These are phyloP conservation scores for Scelioninae gen. 1 DNA, from an alignment of 2,888 invertebrate genomes.

Conservation along the genomic window DNA sequence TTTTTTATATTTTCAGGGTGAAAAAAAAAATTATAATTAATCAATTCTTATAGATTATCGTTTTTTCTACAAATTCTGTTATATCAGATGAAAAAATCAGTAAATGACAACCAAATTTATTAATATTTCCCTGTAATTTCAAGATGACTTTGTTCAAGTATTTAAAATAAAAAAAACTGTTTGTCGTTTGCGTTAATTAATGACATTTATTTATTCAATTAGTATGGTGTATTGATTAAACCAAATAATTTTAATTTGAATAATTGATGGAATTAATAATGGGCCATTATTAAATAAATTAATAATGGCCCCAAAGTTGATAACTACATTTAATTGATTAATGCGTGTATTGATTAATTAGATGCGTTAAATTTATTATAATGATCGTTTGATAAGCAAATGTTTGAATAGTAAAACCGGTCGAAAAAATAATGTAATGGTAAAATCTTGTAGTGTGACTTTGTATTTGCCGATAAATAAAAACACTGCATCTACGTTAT, in stretches of 20 bases:
- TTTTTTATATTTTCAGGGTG: no score
- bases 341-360: background rate
- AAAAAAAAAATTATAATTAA: no score
- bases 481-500: slow-evolving; percentile 11
- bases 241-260: slow-evolving; percentile 2
- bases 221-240: background rate
- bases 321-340: background rate
- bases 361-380: background rate
- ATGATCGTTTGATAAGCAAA: background rate
- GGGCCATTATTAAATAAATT: no score
- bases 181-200: no score
- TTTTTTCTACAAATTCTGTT: no score
- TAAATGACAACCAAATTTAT: no score
- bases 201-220: background rate
- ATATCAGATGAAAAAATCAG: no score
- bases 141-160: no score
- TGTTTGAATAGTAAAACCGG: no score
- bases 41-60: no score
- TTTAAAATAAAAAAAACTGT: background rate
- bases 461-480: background rate
- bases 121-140: no score
- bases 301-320: background rate
- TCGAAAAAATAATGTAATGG: no score
- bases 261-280: background rate
- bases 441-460: background rate